These are phyloP conservation scores for Willowsia nigromaculata DNA, from an alignment of 2,888 invertebrate species.

Conservation along the genomic window DNA sequence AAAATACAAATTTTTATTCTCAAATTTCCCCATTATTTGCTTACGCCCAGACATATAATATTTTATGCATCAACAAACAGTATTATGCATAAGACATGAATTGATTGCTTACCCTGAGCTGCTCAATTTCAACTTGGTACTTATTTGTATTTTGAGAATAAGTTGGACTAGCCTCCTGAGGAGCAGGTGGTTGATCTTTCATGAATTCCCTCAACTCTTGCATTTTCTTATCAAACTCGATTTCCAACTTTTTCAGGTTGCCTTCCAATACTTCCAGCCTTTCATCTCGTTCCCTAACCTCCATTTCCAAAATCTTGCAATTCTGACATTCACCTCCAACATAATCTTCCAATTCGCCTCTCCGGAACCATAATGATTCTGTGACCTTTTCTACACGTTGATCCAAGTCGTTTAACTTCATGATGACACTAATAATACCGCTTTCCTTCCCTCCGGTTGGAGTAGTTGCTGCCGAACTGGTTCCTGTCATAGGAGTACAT, in stretches of 20 bases:
- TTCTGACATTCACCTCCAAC: slow-evolving; percentile 80
- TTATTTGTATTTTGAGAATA: slow-evolving; percentile 80
- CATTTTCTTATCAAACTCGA: slow-evolving; percentile 76
- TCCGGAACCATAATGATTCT: slow-evolving; percentile 74
- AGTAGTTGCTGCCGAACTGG: slow-evolving; percentile 35
- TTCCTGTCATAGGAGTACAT: slow-evolving; percentile 33
- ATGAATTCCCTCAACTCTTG: slow-evolving; percentile 77
- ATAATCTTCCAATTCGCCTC: slow-evolving; percentile 72
- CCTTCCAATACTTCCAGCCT: slow-evolving; percentile 90
- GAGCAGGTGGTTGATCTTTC: slow-evolving; percentile 67
- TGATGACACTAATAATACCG: slow-evolving; percentile 76
- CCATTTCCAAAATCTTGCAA: slow-evolving; percentile 85
- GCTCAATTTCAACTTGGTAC: slow-evolving; percentile 93
- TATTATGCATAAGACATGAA: background rate
- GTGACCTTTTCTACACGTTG: slow-evolving; percentile 75
- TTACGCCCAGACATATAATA: too few relatives aligned
- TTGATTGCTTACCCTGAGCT: slow-evolving; percentile 84
- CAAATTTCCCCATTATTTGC: background rate
- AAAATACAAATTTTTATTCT: background rate
- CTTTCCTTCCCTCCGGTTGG: slow-evolving; percentile 56
- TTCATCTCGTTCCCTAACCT: slow-evolving; percentile 85
- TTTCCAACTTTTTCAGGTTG: slow-evolving; percentile 82
- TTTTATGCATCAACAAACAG: too few relatives aligned
- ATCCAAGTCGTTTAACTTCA: slow-evolving; percentile 76
- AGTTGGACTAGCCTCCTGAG: slow-evolving; percentile 68